These are phyloP conservation scores for Drosophila erecta DNA, from an alignment of 1,140 invertebrate genomes.

Conservation along the genomic window DNA sequence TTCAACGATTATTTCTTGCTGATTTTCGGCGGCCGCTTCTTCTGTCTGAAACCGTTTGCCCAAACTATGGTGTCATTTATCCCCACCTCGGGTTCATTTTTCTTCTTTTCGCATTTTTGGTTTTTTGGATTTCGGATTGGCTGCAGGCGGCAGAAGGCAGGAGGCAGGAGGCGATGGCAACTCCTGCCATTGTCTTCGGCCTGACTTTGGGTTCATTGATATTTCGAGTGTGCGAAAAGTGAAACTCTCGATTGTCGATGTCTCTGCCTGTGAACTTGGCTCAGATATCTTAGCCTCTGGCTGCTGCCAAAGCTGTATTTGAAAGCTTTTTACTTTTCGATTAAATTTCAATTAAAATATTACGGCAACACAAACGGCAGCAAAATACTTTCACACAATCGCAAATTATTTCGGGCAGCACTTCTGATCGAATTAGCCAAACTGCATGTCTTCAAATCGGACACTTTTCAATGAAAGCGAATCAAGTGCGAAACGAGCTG, in stretches of 20 bases:
- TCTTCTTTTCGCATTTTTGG: slow-evolving; percentile 1
- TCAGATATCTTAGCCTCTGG: slow-evolving; percentile 61
- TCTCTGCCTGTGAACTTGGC: slow-evolving; percentile 52
- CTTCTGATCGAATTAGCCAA: slow-evolving; percentile 76
- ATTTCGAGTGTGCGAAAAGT: slow-evolving; percentile 53
- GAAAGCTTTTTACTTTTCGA: slow-evolving; percentile 74
- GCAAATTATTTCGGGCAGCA: slow-evolving; percentile 78
- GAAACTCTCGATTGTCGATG: slow-evolving; percentile 50
- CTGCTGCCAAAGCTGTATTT: slow-evolving; percentile 31
- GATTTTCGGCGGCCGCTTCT: slow-evolving; percentile 64
- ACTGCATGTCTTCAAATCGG: slow-evolving; percentile 59
- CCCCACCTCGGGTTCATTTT: slow-evolving; percentile 29
- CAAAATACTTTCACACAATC: slow-evolving; percentile 74
- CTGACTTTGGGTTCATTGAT: slow-evolving; percentile 45
- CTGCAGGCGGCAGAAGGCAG: slow-evolving; percentile 17
- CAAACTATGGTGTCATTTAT: slow-evolving; percentile 67
- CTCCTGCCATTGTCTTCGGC: slow-evolving; percentile 65
- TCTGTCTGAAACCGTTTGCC: slow-evolving; percentile 59
- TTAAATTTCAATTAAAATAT: slow-evolving; percentile 81
- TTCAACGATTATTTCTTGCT: slow-evolving; percentile 76
- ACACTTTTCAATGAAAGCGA: slow-evolving; percentile 74
- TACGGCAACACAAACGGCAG: slow-evolving; percentile 41
- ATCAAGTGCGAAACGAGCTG: slow-evolving; percentile 63
- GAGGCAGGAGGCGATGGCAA: slow-evolving; percentile 23
- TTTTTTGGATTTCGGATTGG: slow-evolving; percentile 17